phyloP scores from a whole-genome alignment of 2,113 vertebrate genomes.

The Xyliphius kryptos region DNA sequence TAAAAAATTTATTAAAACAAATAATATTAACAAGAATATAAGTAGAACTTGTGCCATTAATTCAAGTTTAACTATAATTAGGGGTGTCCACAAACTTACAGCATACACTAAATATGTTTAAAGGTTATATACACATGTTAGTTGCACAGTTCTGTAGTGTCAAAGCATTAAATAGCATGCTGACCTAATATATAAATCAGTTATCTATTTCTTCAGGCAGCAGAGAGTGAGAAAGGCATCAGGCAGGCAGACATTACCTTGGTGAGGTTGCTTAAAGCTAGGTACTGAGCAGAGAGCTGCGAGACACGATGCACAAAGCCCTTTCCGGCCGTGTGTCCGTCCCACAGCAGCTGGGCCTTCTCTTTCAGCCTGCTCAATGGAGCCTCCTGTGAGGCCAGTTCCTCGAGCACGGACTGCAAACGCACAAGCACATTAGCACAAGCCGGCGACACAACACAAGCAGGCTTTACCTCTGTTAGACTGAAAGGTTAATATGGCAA shows the following conservation, averaged over 20 bases:
- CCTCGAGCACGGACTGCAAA: constrained; percentile 90
- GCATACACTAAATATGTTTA: too few species aligned
- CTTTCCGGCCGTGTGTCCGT: constrained; percentile 90
- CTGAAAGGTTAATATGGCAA: constrained; percentile 20
- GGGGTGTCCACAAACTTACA: too few species aligned
- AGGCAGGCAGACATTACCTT: constrained; percentile 80
- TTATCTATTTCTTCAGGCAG: too few species aligned
- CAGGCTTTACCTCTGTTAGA: not conserved
- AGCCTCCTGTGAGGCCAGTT: constrained; percentile 82
- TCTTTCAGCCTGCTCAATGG: constrained; percentile 87
- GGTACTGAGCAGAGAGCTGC: constrained; percentile 89
- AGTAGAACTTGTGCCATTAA: too few species aligned
- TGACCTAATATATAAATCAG: too few species aligned
- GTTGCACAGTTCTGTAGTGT: too few species aligned
- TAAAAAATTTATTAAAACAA: too few species aligned
- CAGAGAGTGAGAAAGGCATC: constrained; percentile 14
- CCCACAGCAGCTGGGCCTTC: constrained; percentile 91
- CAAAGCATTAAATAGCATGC: too few species aligned
- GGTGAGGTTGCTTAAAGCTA: constrained; percentile 92
- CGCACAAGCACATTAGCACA: constrained; percentile 40
- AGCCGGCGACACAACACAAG: constrained; percentile 22
- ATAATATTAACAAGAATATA: too few species aligned
- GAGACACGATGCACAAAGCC: constrained; percentile 96
- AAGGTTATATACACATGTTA: too few species aligned
- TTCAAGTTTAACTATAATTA: too few species aligned